Evolutionary conservation across 2,113 vertebrate genomes (phyloP).

Genomic region (Salvelinus namaycush): DNA sequence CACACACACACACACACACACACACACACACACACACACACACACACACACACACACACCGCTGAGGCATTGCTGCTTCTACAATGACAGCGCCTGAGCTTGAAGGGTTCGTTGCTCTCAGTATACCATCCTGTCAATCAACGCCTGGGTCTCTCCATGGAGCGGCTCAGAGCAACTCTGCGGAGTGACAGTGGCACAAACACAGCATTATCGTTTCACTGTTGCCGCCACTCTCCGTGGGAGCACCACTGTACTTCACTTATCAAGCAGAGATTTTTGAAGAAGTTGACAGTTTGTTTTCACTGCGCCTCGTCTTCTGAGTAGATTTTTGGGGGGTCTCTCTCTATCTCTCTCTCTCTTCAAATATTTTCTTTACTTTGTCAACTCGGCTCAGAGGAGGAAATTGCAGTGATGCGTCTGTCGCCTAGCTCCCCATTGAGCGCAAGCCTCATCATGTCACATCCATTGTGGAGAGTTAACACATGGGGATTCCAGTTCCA

Average conservation of each 20-base stretch:
- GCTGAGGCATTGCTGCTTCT: too few relatives aligned
- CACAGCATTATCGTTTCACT: constrained; percentile 62
- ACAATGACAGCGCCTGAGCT: too few relatives aligned
- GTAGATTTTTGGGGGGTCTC: too few relatives aligned
- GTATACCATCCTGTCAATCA: constrained; percentile 59
- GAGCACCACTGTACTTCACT: constrained; percentile 51
- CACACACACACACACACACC: too few relatives aligned
- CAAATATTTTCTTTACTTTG: constrained; percentile 64
- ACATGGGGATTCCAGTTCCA: too few relatives aligned
- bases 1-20: too few relatives aligned
- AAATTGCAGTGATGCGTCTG: constrained; percentile 27
- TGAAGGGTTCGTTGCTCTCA: too few relatives aligned
- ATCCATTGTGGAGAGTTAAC: too few relatives aligned
- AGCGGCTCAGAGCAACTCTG: constrained; percentile 45
- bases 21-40: too few relatives aligned
- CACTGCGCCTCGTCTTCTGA: constrained; percentile 32
- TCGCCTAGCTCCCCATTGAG: too few relatives aligned
- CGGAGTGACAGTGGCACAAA: constrained; percentile 60
- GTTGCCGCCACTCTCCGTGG: constrained; percentile 52
- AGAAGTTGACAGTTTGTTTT: constrained; percentile 60
- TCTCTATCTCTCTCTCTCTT: constrained; percentile 34
- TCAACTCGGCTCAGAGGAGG: constrained; percentile 38
- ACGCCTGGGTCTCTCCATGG: constrained; percentile 48
- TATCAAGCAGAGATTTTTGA: constrained; percentile 51
- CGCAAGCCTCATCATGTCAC: too few relatives aligned